phyloP scores from a whole-genome alignment of 1,140 invertebrate genomes.

The Venustaconcha ellipsiformis region DNA sequence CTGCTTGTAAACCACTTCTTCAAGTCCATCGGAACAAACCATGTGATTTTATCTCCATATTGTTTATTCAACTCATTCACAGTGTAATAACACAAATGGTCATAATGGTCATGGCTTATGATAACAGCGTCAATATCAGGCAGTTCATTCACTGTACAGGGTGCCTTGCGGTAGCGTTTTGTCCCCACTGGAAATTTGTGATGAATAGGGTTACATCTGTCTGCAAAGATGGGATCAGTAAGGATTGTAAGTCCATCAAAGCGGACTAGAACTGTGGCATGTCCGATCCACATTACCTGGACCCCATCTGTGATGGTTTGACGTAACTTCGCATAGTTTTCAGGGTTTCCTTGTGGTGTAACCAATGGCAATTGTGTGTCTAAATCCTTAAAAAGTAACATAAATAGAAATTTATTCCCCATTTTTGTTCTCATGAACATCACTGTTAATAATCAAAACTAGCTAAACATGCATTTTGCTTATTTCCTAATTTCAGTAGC shows the following conservation, averaged over 20 bases:
- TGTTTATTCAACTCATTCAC: conserved; percentile 58
- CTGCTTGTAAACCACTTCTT: conserved; percentile 60
- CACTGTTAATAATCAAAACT: no score
- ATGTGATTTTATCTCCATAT: conserved; percentile 52
- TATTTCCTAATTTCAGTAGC: no score
- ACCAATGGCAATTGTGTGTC: conserved; percentile 42
- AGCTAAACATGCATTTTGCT: no score
- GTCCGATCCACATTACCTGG: conserved; percentile 68
- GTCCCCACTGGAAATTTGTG: conserved; percentile 52
- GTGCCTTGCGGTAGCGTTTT: conserved; percentile 67
- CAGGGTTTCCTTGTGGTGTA: conserved; percentile 12
- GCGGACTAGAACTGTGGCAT: conserved; percentile 68
- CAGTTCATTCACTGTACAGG: conserved; percentile 69
- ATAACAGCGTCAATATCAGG: conserved; percentile 71
- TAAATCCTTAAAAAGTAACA: conserved; percentile 30
- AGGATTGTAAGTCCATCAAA: conserved; percentile 68
- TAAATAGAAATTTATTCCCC: no score
- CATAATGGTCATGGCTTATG: conserved; percentile 74
- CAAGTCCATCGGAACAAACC: conserved; percentile 70
- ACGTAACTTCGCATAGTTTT: conserved; percentile 32
- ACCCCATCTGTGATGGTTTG: conserved; percentile 30
- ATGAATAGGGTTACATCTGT: conserved; percentile 45
- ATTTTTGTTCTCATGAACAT: no score
- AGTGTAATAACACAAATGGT: conserved; percentile 70
- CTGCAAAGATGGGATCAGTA: conserved; percentile 69